Base-by-base conservation (phyloP, 2,888 invertebrate species). In the Ochropacha duplaris region DNA sequence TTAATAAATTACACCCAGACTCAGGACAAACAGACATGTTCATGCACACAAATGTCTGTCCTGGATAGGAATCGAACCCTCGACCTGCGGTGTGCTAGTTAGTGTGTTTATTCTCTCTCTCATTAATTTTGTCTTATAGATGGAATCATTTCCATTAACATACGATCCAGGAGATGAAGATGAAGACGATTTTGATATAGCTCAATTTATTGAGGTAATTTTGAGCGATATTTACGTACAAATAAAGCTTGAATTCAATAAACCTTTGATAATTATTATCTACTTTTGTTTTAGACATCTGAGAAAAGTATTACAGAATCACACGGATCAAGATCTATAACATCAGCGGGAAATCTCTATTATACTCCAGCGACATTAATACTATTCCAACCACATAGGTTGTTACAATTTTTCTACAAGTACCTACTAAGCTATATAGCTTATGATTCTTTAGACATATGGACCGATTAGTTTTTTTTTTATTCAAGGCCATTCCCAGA, bases 281-380 rank as follows among this genome's bases (percentile, higher is more conserved):
- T n/a, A 1, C 14, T 36, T 44, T 49, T 39, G 49, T 71, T 71
- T 28, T 68, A 90, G 91, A 90, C 89, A 61, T 87, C 87, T 22
- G 83, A 88, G 2, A 87, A 79, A 65, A 92, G 91, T 60, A 74
- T 86, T 5, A 76, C 83, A 0, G 91, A 87, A 56, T 91, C 90
- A 2, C 90, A 87, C 57, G 90, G 90, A 0, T 92, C 92, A 0
- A 86, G 76, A 62, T 91, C 92, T 4, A 76, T 88, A 59, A 79
- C 83, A n/a, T 92, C 91, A 5, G 67, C 69, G 1, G 79, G 81
- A 19, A 86, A 86, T 57, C 58, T 62, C 0, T 81, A 90, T 57
- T 88, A 87, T 52, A 73, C 74, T 28, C 66, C 80, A 14, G 87
- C 88, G 1, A 36, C 79, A n/a, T 68, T 79, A 54, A 67, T 92